phyloP scores from a whole-genome alignment of 2,888 invertebrate species.

The Steinernema hermaphroditum region DNA sequence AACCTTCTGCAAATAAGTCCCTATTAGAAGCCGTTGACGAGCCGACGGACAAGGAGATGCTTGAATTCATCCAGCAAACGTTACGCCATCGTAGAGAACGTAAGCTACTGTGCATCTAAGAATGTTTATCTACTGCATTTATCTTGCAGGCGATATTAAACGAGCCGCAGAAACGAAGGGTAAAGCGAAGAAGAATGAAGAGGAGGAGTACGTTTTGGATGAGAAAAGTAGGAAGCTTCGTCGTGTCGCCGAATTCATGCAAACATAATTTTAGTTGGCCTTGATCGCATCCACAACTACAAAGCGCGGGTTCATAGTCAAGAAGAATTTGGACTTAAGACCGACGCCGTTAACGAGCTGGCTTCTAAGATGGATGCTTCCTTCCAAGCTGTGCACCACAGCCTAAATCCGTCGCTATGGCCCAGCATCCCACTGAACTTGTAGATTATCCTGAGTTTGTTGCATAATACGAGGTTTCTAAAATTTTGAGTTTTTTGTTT shows the following conservation, averaged over 20 bases:
- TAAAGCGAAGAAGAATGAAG: neutral
- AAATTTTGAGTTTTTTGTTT: neutral
- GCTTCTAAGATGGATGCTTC: neutral
- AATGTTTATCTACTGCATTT: no score
- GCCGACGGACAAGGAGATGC: slow-evolving; percentile 2
- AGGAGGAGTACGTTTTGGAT: neutral
- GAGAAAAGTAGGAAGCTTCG: neutral
- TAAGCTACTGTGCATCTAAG: neutral
- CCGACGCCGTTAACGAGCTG: slow-evolving; percentile 14
- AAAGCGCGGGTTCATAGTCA: neutral
- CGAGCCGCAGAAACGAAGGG: neutral
- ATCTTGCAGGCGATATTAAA: neutral
- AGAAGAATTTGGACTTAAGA: neutral
- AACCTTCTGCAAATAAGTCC: no score
- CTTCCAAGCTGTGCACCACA: slow-evolving; percentile 17
- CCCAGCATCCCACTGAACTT: slow-evolving; percentile 18
- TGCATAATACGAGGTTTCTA: neutral
- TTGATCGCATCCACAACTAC: neutral
- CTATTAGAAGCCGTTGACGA: no score
- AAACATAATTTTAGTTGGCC: neutral
- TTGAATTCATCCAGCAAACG: slow-evolving; percentile 9
- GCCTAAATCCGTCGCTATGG: slow-evolving; percentile 10
- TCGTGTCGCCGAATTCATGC: neutral
- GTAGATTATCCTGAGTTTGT: neutral
- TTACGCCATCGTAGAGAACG: slow-evolving; percentile 12